Percentiles rank a stretch among this genome's conserved stretches.
Conservation (phyloP, 2,888 invertebrate species). For the Oligia fasciuncula region DNA sequence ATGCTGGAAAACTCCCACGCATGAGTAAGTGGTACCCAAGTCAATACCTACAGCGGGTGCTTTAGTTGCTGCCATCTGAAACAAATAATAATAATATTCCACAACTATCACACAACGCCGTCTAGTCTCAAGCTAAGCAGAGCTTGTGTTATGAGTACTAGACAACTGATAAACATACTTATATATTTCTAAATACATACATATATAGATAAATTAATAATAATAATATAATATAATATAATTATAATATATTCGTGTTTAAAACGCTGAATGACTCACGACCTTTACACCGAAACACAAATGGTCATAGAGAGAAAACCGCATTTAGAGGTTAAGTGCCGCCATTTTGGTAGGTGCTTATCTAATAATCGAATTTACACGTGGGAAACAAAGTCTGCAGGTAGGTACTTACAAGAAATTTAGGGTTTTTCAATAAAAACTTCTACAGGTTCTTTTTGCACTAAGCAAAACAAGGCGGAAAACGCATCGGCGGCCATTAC, state of each 20-base stretch:
- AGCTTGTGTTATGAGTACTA: too few relatives aligned
- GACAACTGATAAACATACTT: too few relatives aligned
- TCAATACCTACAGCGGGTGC: slow-evolving; percentile 98
- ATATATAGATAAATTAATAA: too few relatives aligned
- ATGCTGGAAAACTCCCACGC: slow-evolving; percentile 97
- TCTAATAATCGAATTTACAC: slow-evolving; percentile 36
- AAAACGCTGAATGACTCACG: slow-evolving; percentile 23
- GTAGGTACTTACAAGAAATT: not conserved
- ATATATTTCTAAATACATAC: too few relatives aligned
- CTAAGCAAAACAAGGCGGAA: not conserved
- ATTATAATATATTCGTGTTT: slow-evolving; percentile 42
- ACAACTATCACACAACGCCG: too few relatives aligned
- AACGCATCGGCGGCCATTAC: slow-evolving; percentile 73
- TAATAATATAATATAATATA: too few relatives aligned
- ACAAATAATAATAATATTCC: too few relatives aligned
- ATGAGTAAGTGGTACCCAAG: slow-evolving; percentile 98
- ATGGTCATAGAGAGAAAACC: slow-evolving; percentile 18
- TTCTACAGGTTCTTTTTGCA: too few relatives aligned
- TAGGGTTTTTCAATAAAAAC: not conserved
- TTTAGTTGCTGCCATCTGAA: slow-evolving; percentile 90
- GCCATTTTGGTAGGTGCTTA: slow-evolving; percentile 62
- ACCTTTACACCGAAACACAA: slow-evolving; percentile 20
- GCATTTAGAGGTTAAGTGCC: slow-evolving; percentile 54
- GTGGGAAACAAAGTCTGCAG: slow-evolving; percentile 22
- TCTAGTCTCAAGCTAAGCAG: too few relatives aligned